These are phyloP conservation scores for Zosterops pallidus DNA, from an alignment of 2,113 vertebrate species.

Conservation along the genomic window DNA sequence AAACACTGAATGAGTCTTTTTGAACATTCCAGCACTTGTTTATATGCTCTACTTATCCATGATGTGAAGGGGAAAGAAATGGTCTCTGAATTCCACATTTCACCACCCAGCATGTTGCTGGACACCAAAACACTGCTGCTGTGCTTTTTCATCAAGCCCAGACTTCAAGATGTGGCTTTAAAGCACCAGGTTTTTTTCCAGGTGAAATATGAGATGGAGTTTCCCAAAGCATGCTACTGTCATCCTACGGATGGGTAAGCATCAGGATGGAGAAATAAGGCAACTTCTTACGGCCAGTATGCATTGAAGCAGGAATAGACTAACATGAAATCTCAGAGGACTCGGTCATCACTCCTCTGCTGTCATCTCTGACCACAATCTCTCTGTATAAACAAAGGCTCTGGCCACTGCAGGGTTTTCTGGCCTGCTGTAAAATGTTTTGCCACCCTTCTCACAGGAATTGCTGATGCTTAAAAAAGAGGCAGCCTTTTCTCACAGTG, in stretches of 20 bases:
- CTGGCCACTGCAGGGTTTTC: background rate
- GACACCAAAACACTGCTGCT: background rate
- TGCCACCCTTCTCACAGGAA: background rate
- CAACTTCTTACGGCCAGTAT: background rate
- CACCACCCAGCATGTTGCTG: background rate
- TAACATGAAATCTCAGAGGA: background rate
- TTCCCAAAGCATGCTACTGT: background rate
- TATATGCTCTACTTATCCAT: background rate
- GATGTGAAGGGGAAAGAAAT: background rate
- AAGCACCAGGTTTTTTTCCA: background rate
- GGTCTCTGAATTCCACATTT: background rate
- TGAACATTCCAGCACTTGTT: background rate
- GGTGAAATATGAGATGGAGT: background rate
- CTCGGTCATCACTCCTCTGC: background rate
- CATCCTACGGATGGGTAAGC: background rate
- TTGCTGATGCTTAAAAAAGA: background rate
- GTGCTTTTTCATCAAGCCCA: background rate
- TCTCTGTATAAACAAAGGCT: conserved; percentile 24
- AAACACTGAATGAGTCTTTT: background rate
- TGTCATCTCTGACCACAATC: background rate
- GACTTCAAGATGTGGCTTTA: background rate
- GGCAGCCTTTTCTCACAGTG: conserved; percentile 22
- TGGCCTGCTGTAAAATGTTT: conserved; percentile 5
- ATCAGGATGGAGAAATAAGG: background rate
- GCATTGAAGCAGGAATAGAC: background rate